These are phyloP conservation scores for Catharus bicknelli DNA, from an alignment of 2,113 vertebrate genomes.

Conservation along the genomic window DNA sequence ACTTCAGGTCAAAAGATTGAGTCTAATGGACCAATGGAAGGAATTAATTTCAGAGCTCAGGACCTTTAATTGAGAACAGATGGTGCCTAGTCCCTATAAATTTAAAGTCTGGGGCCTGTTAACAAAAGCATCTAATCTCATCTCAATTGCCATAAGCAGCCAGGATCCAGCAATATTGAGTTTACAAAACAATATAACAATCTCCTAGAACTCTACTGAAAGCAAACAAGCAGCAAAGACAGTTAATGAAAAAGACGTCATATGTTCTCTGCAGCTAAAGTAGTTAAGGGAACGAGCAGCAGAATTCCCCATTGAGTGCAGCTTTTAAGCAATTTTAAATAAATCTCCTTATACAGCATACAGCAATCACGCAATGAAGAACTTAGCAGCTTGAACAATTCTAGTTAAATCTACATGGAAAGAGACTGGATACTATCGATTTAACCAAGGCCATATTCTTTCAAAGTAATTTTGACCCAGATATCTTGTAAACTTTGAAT, in stretches of 20 bases:
- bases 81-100: conserved; percentile 51
- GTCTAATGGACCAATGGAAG: conserved; percentile 62
- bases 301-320: conserved; percentile 21
- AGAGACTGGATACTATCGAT: not conserved
- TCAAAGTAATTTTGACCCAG: not conserved
- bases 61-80: conserved; percentile 66
- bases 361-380: not conserved
- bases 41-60: conserved; percentile 60
- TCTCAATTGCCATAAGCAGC: conserved; percentile 58
- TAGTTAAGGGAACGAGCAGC: not conserved
- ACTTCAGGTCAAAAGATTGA: conserved; percentile 54
- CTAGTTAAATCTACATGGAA: not conserved
- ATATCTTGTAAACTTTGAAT: not conserved
- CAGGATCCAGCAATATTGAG: conserved; percentile 48
- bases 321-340: conserved; percentile 51
- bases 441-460: not conserved
- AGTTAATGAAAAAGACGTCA: conserved; percentile 52
- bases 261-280: conserved; percentile 40
- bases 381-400: not conserved
- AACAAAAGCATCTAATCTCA: conserved; percentile 61
- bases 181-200: conserved; percentile 55
- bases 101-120: conserved; percentile 60
- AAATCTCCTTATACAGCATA: not conserved
- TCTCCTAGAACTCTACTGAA: conserved; percentile 34
- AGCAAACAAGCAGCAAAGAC: conserved; percentile 46